A percentile compares a stretch with the other conserved stretches of the same genome.
phyloP scores from a whole-genome alignment of 2,888 invertebrate species.

The Zygaena filipendulae region DNA sequence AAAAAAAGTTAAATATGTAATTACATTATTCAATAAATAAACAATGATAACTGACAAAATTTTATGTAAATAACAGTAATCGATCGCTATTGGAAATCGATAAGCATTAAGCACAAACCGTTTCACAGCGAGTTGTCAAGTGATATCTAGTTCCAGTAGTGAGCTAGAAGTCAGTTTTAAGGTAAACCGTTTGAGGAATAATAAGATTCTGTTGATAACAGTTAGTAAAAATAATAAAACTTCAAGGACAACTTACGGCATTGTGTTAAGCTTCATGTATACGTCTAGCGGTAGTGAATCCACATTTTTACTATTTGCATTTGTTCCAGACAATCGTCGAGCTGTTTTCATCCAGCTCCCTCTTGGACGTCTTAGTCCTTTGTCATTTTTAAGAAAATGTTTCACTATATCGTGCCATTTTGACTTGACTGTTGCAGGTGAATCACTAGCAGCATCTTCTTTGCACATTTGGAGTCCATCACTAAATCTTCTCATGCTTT shows the following conservation, averaged over 20 bases:
- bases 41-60: too few species aligned
- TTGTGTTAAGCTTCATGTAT: slow-evolving; percentile 56
- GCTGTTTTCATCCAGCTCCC: slow-evolving; percentile 61
- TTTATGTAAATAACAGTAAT: too few species aligned
- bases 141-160: too few species aligned
- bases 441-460: slow-evolving; percentile 63
- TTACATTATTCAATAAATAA: too few species aligned
- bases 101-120: too few species aligned
- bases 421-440: slow-evolving; percentile 60
- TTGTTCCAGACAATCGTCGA: slow-evolving; percentile 47
- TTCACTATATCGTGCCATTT: slow-evolving; percentile 66
- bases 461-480: slow-evolving; percentile 62
- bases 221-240: too few species aligned
- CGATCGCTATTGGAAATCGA: too few species aligned
- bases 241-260: slow-evolving; percentile 69
- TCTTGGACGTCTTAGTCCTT: slow-evolving; percentile 55
- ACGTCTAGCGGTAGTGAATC: slow-evolving; percentile 43
- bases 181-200: too few species aligned
- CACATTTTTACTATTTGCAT: slow-evolving; percentile 35
- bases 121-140: too few species aligned
- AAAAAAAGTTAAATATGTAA: too few species aligned
- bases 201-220: too few species aligned
- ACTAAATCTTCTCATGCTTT: slow-evolving; percentile 61
- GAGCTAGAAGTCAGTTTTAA: too few species aligned
- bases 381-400: slow-evolving; percentile 56